These are phyloP conservation scores for Tenthredo amoena DNA, from an alignment of 2,888 invertebrate species.

Conservation along the genomic window DNA sequence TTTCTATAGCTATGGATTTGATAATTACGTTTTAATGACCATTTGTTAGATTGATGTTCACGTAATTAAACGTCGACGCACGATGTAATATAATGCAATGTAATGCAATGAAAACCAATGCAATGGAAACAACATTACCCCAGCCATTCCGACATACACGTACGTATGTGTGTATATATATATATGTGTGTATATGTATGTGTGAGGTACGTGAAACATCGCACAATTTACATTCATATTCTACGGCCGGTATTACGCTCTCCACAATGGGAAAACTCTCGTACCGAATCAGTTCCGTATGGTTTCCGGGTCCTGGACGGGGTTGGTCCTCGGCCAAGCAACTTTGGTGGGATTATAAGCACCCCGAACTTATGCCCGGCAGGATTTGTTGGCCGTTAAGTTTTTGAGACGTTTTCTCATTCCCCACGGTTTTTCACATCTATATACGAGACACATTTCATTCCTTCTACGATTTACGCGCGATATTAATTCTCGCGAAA, in stretches of 20 bases:
- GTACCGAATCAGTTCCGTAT: slow-evolving; percentile 48
- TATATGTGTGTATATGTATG: not conserved
- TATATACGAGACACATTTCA: too few relatives aligned
- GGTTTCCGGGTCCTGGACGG: slow-evolving; percentile 43
- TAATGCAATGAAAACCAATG: not conserved
- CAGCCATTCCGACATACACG: not conserved
- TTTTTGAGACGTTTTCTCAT: not conserved
- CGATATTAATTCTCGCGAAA: not conserved
- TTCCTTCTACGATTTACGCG: too few relatives aligned
- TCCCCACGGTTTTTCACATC: not conserved
- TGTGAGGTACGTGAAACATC: not conserved
- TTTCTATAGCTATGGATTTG: not conserved
- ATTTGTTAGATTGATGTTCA: slow-evolving; percentile 26
- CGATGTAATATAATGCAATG: not conserved
- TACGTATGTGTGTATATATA: not conserved
- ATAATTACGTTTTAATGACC: slow-evolving; percentile 33
- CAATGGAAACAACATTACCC: slow-evolving; percentile 8
- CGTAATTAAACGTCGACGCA: not conserved
- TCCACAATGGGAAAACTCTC: slow-evolving; percentile 17
- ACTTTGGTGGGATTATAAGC: not conserved
- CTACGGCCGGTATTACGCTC: slow-evolving; percentile 39
- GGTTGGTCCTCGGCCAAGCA: slow-evolving; percentile 28
- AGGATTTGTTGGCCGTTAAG: not conserved
- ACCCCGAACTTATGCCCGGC: slow-evolving; percentile 19
- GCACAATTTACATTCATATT: slow-evolving; percentile 43